Conservation (phyloP, 2,888 invertebrate genomes). For the Melanostoma mellinum region DNA sequence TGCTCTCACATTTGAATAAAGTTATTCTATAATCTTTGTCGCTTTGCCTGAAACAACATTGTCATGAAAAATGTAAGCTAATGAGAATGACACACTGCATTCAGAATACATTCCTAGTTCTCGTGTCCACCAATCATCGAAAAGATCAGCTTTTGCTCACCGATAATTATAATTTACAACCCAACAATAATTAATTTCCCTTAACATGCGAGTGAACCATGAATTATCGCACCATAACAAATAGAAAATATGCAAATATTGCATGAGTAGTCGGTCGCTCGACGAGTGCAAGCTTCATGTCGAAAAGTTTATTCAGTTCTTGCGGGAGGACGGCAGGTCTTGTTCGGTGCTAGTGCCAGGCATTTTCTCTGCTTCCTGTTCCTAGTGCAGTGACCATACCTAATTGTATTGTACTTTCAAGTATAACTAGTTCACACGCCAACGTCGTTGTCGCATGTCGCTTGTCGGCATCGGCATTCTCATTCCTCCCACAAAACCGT, state of each 20-base stretch:
- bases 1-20: too few relatives aligned
- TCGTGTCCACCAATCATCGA: constrained; percentile 31
- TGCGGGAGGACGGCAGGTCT: neutral
- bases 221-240: constrained; percentile 67
- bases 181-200: constrained; percentile 49
- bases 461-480: constrained; percentile 3
- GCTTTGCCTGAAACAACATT: neutral
- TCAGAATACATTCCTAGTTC: neutral
- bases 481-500: neutral
- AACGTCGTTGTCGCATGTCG: neutral
- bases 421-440: constrained; percentile 34
- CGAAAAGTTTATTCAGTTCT: neutral
- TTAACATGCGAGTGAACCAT: constrained; percentile 61
- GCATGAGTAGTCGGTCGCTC: constrained; percentile 26
- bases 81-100: neutral
- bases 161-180: constrained; percentile 54
- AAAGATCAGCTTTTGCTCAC: constrained; percentile 15
- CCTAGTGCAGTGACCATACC: constrained; percentile 8
- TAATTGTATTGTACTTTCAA: constrained; percentile 7
- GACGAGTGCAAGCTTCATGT: constrained; percentile 4
- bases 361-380: too few relatives aligned
- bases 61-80: constrained; percentile 14
- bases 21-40: too few relatives aligned
- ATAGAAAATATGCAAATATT: constrained; percentile 63
- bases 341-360: neutral